Base-by-base conservation (phyloP, 1,140 invertebrate species). In the Saccostrea glomerata region DNA sequence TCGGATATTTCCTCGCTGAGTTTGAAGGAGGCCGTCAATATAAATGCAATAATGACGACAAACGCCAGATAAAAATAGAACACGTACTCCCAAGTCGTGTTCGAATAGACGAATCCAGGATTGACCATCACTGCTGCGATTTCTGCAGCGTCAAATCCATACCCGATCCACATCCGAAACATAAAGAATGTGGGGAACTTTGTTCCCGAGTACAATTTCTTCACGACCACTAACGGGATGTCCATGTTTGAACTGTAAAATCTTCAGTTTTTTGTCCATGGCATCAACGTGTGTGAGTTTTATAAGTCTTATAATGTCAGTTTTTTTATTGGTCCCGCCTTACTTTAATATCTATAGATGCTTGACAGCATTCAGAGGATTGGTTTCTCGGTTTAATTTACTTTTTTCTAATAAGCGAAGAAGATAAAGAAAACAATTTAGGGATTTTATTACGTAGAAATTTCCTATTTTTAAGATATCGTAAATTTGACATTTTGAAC, bases 51-150 rank as follows among this genome's bases (percentile, higher is more conserved):
- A 30, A 84, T 55, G 56, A 84, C 13, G 83, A 58, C 83, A 23
- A 84, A 84, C n/a, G 56, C 56, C 47, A 84, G 25, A 56, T 56
- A 55, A 56, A 84, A 84, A 84, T 84, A 84, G 47, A 84, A 84
- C 56, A 58, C 83, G 23, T 84, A 58, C 54, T 13, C 23, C 83
- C 83, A 84, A 11, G 56, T 56, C 23, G 54, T 30, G 47, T 58
- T 84, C 54, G 47, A 84, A 23, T 56, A 84, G 54, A 56, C 56
- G n/a, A 84, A 84, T n/a, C 83, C 83, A 9, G 56, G 83, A 25
- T 58, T 58, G 3, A 84, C 11, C 83, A 55, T 56, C n/a, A 84
- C 83, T 23, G 83, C 83, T 25, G 56, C 83, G 56, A 84, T 13
- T 84, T 84, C 83, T 23, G 23, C 83, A 47, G 83, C 83, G 54